Evolutionary conservation across 2,888 invertebrate genomes (phyloP).

Genomic region (Lacanobia wlatinum): DNA sequence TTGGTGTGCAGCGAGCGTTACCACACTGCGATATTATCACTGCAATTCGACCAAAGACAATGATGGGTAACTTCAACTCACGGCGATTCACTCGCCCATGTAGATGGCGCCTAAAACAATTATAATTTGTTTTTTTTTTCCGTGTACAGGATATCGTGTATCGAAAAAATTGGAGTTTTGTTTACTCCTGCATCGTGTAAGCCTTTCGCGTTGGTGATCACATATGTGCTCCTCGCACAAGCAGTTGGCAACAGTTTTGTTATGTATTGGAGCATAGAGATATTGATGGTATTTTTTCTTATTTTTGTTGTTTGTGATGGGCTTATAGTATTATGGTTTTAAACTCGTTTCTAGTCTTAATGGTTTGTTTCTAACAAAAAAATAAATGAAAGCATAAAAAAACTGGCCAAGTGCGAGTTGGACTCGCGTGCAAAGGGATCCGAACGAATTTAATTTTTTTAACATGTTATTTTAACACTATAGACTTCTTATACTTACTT

Average conservation of each 20-base stretch:
- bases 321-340: too few relatives aligned
- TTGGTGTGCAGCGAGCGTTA: too few relatives aligned
- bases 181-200: conserved; percentile 69
- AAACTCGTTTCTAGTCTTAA: too few relatives aligned
- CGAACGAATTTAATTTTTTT: too few relatives aligned
- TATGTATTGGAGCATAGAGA: conserved; percentile 78
- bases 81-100: too few relatives aligned
- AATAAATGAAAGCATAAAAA: too few relatives aligned
- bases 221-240: conserved; percentile 72
- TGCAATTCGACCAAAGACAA: not conserved
- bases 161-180: conserved; percentile 66
- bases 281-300: conserved; percentile 73
- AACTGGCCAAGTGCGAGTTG: too few relatives aligned
- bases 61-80: not conserved
- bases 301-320: not conserved
- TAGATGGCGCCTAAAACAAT: too few relatives aligned
- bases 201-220: conserved; percentile 73
- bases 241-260: conserved; percentile 72
- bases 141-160: conserved; percentile 67
- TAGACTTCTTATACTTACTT: too few relatives aligned
- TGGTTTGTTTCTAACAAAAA: too few relatives aligned
- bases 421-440: too few relatives aligned
- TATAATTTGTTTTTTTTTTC: conserved; percentile 18
- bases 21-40: not conserved
- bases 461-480: too few relatives aligned